Evolutionary conservation across 2,888 invertebrate genomes (phyloP).

Genomic region (Limnephilus marmoratus): DNA sequence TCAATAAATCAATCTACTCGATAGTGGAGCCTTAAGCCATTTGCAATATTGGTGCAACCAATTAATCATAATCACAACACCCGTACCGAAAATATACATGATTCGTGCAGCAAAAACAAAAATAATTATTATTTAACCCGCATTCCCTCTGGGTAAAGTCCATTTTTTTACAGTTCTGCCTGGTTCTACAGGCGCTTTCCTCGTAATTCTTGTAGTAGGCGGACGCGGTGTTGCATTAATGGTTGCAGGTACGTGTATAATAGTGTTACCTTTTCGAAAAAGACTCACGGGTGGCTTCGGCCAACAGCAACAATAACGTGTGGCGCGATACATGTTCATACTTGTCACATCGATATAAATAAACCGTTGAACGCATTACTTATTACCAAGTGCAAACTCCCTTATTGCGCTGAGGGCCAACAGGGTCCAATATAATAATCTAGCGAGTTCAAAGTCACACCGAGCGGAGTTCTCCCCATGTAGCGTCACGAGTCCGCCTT

Average conservation of each 20-base stretch:
- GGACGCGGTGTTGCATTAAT: neutral
- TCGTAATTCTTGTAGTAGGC: constrained; percentile 2
- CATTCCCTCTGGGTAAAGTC: neutral
- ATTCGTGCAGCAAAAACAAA: neutral
- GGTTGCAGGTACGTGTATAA: neutral
- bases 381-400: neutral
- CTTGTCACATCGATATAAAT: neutral
- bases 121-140: neutral
- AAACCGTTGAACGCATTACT: constrained; percentile 3
- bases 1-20: no score
- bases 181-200: neutral
- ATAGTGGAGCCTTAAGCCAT: neutral
- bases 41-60: neutral
- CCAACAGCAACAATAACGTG: neutral
- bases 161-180: neutral
- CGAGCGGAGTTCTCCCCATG: constrained; percentile 58
- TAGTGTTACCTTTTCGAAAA: neutral
- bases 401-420: constrained; percentile 24
- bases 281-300: neutral
- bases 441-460: constrained; percentile 61
- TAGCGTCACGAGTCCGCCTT: constrained; percentile 63
- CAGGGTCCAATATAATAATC: constrained; percentile 22
- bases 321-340: neutral
- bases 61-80: neutral
- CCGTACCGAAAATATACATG: neutral